These are phyloP conservation scores for Fragariocoptes setiger DNA, from an alignment of 1,140 invertebrate species.

Conservation along the genomic window DNA sequence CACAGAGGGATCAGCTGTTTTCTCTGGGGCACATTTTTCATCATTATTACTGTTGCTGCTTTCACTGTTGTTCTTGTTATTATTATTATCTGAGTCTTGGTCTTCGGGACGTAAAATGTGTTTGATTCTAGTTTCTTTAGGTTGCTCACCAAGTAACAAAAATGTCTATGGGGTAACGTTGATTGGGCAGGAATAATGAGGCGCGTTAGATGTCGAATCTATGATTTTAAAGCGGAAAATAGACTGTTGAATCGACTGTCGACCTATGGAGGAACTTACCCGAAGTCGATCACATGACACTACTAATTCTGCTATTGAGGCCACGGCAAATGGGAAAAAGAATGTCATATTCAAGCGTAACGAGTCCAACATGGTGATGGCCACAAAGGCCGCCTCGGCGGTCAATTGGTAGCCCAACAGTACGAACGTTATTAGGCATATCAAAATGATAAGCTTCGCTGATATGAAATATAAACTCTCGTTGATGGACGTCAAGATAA, in stretches of 20 bases:
- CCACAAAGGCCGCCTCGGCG: constrained; percentile 38
- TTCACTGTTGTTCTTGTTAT: no score
- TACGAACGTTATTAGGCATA: constrained; percentile 32
- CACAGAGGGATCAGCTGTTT: no score
- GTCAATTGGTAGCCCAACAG: constrained; percentile 27
- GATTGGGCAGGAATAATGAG: no score
- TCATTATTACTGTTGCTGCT: no score
- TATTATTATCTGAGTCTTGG: neutral
- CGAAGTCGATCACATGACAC: constrained; percentile 28
- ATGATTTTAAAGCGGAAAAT: no score
- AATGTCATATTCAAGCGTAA: constrained; percentile 30
- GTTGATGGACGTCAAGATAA: constrained; percentile 32
- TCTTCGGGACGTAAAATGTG: neutral
- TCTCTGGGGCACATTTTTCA: no score
- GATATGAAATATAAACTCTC: constrained; percentile 14
- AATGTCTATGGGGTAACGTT: no score
- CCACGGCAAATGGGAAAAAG: constrained; percentile 32
- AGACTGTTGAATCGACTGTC: no score
- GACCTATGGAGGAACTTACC: constrained; percentile 1
- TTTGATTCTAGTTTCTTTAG: neutral
- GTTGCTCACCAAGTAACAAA: neutral
- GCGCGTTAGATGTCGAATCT: no score
- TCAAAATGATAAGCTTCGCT: constrained; percentile 35
- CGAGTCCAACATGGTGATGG: constrained; percentile 34
- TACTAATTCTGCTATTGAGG: constrained; percentile 16